Conservation (phyloP, 2,888 invertebrate genomes). For the Platypus cylindrus region DNA sequence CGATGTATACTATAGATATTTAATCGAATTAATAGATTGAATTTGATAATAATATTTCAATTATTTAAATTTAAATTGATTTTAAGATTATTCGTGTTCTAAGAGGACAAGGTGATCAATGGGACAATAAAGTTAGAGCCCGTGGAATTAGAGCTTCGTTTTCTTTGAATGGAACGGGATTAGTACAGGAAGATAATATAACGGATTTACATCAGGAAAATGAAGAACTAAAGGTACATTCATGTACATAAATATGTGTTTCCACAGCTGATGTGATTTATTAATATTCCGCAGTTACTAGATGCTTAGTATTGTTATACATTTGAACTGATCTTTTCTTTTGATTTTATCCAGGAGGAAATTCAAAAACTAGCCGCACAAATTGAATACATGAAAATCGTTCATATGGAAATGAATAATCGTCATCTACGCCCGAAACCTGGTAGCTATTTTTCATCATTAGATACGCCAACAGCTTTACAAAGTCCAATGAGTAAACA, state of each 20-base stretch:
- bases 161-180: slow-evolving; percentile 73
- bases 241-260: too few species aligned
- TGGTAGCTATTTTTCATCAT: slow-evolving; percentile 65
- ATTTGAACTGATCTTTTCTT: too few species aligned
- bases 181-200: slow-evolving; percentile 72
- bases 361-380: slow-evolving; percentile 83
- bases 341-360: slow-evolving; percentile 82
- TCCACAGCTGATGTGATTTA: too few species aligned
- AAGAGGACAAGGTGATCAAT: slow-evolving; percentile 78
- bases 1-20: too few species aligned
- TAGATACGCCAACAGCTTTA: slow-evolving; percentile 35
- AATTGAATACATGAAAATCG: slow-evolving; percentile 88
- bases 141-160: slow-evolving; percentile 76
- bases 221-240: slow-evolving; percentile 69
- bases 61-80: not conserved
- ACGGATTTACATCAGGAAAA: slow-evolving; percentile 76
- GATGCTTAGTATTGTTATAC: too few species aligned
- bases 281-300: too few species aligned
- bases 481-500: slow-evolving; percentile 31
- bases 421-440: slow-evolving; percentile 73
- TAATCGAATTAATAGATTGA: too few species aligned
- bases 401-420: slow-evolving; percentile 88
- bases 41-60: not conserved
- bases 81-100: slow-evolving; percentile 63
- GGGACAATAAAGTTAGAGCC: slow-evolving; percentile 75